Evolutionary conservation across 2,113 vertebrate genomes (phyloP).

Genomic region (Ochotona princeps): DNA sequence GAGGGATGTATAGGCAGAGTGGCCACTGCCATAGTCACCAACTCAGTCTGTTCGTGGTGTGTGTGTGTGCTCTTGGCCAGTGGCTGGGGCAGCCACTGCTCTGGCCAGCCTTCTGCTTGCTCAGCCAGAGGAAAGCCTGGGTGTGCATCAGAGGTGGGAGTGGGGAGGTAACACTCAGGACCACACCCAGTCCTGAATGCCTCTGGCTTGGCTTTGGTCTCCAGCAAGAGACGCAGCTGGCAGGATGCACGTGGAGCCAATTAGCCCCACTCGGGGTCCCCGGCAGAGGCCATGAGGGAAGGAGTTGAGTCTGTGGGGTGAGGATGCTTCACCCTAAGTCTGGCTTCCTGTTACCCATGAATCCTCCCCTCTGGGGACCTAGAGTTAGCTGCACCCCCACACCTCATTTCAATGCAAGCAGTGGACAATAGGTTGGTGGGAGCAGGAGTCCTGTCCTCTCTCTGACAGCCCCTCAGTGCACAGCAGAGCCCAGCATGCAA

Average conservation of each 20-base stretch:
- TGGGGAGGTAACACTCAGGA: neutral
- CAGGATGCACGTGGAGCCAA: neutral
- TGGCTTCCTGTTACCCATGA: neutral
- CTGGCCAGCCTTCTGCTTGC: neutral
- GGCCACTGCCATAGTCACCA: neutral
- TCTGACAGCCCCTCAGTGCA: rapidly evolving
- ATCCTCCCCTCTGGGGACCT: neutral
- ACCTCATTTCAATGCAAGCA: neutral
- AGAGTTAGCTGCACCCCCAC: neutral
- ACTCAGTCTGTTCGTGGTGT: neutral
- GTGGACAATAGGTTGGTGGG: rapidly evolving
- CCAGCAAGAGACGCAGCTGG: neutral
- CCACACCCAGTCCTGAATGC: rapidly evolving
- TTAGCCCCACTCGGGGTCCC: rapidly evolving
- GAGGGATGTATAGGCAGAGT: neutral
- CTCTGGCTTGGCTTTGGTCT: neutral
- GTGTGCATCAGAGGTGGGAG: neutral
- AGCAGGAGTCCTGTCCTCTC: neutral
- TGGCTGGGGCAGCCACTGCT: neutral
- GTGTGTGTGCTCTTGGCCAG: neutral
- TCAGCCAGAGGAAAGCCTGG: neutral
- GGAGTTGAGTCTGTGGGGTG: rapidly evolving
- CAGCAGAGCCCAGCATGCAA: neutral
- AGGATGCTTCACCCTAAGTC: no score
- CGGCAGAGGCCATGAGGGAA: neutral